Evolutionary conservation across 2,113 vertebrate genomes (phyloP).

Genomic region (Prochilodus magdalenae): DNA sequence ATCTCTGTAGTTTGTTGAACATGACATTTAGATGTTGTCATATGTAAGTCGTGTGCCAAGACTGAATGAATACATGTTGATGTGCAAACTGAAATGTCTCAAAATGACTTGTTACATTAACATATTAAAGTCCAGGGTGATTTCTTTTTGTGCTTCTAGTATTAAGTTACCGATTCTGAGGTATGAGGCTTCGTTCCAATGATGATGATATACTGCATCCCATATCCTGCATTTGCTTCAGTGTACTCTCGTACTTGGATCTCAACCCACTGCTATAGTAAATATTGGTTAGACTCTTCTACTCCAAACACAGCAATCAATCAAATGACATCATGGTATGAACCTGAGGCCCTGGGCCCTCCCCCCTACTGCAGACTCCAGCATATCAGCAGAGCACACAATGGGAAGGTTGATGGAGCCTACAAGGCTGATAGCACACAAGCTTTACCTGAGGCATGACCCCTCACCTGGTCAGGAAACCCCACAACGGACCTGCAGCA

Average conservation of each 20-base stretch:
- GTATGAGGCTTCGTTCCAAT: no score
- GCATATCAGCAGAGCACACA: slow-evolving; percentile 27
- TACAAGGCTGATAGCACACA: slow-evolving; percentile 27
- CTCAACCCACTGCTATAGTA: slow-evolving; percentile 11
- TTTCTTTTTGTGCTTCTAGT: background rate
- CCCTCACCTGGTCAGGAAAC: slow-evolving; percentile 29
- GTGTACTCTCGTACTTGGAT: background rate
- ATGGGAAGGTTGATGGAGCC: slow-evolving; percentile 26
- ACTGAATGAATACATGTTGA: background rate
- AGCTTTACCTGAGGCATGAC: slow-evolving; percentile 31
- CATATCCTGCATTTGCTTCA: slow-evolving; percentile 13
- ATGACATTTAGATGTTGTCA: background rate
- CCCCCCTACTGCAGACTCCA: background rate
- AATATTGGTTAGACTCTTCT: slow-evolving; percentile 37
- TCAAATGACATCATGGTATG: slow-evolving; percentile 39
- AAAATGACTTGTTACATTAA: no score
- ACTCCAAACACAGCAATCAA: slow-evolving; percentile 38
- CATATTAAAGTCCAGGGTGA: no score
- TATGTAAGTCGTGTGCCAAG: background rate
- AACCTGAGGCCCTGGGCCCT: slow-evolving; percentile 30
- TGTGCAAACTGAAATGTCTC: background rate
- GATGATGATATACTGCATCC: background rate
- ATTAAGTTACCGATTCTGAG: background rate
- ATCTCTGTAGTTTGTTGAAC: background rate
- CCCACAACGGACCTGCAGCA: background rate